Percentiles rank a stretch among this genome's conserved stretches.
These are phyloP conservation scores for Percina caprodes DNA, from an alignment of 2,113 vertebrate genomes.

Conservation along the genomic window DNA sequence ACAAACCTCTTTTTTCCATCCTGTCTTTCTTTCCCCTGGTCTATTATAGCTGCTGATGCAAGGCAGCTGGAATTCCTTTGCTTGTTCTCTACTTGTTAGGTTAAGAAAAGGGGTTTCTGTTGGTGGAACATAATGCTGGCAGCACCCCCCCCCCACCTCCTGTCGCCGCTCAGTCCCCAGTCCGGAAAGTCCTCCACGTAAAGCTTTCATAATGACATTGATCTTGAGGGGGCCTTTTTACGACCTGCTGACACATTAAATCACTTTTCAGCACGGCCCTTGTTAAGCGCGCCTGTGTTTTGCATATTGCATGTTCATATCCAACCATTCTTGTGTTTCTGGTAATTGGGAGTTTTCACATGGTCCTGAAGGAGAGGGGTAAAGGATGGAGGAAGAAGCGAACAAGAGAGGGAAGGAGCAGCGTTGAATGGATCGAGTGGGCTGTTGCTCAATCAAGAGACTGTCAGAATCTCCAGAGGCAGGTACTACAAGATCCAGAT, in stretches of 20 bases:
- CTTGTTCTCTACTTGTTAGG: conserved; percentile 59
- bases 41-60: conserved; percentile 66
- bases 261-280: conserved; percentile 68
- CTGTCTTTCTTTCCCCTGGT: conserved; percentile 25
- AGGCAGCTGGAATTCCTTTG: conserved; percentile 69
- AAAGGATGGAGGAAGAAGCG: conserved; percentile 29
- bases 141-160: conserved; percentile 28
- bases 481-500: conserved; percentile 77
- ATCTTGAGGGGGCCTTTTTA: conserved; percentile 78
- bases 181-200: conserved; percentile 65
- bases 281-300: conserved; percentile 69
- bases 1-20: conserved; percentile 53
- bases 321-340: conserved; percentile 67
- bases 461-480: conserved; percentile 70
- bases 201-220: conserved; percentile 74
- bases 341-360: conserved; percentile 82
- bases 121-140: conserved; percentile 46
- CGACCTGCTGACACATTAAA: conserved; percentile 71
- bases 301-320: conserved; percentile 73
- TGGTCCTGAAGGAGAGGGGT: conserved; percentile 50
- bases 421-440: background rate
- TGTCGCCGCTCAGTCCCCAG: conserved; percentile 46
- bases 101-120: conserved; percentile 48
- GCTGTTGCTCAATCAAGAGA: conserved; percentile 53
- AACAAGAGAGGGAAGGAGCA: conserved; percentile 5